phyloP scores from a whole-genome alignment of 2,113 vertebrate species.

The Psophia crepitans region DNA sequence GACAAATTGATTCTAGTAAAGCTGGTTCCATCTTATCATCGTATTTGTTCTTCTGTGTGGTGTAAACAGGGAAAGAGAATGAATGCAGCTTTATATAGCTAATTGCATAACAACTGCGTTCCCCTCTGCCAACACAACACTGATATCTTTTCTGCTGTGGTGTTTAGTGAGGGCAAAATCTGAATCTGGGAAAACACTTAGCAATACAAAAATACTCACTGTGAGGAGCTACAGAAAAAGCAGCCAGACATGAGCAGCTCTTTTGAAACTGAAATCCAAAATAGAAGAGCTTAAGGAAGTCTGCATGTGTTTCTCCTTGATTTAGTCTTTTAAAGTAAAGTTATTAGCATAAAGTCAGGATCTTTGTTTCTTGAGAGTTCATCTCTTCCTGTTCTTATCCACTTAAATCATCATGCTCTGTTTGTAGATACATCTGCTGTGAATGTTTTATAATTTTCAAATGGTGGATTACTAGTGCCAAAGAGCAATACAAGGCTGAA shows the following conservation, averaged over 20 bases:
- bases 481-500: not conserved
- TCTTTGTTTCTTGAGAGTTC: slow-evolving; percentile 38
- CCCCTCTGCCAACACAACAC: not conserved
- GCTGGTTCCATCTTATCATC: not conserved
- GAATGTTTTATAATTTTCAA: not conserved
- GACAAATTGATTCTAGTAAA: not conserved
- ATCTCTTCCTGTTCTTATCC: slow-evolving; percentile 23
- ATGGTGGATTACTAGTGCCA: not conserved
- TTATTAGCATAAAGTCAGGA: slow-evolving; percentile 12
- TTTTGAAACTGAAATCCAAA: not conserved
- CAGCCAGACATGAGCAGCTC: not conserved
- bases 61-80: not conserved
- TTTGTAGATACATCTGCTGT: slow-evolving; percentile 7
- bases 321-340: not conserved
- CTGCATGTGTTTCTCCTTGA: not conserved
- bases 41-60: not conserved
- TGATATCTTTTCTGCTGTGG: not conserved
- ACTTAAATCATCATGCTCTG: not conserved
- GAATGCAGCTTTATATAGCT: not conserved
- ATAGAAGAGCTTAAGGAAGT: not conserved
- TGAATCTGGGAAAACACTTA: not conserved
- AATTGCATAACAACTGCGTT: not conserved
- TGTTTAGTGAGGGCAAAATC: not conserved
- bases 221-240: not conserved
- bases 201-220: not conserved